A percentile compares a stretch with the other conserved stretches of the same genome.
These are phyloP conservation scores for Tursiops truncatus DNA, from an alignment of 2,113 vertebrate species.

Conservation along the genomic window DNA sequence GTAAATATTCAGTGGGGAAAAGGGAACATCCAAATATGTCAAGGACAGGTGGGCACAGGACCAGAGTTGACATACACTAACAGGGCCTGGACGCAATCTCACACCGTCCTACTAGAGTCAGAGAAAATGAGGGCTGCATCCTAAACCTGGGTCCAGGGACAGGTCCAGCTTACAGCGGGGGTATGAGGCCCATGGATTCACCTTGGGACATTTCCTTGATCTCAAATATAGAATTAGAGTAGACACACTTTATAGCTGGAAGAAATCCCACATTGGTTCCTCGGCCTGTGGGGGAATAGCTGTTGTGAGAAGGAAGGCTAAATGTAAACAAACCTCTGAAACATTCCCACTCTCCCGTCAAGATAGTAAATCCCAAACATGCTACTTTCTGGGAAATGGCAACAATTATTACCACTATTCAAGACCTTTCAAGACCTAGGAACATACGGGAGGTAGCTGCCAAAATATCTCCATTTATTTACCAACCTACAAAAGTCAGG, in stretches of 20 bases:
- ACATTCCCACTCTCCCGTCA: background rate
- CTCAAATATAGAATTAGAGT: background rate
- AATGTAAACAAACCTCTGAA: background rate
- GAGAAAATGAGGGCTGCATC: background rate
- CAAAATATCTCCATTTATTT: background rate
- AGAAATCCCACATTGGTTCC: background rate
- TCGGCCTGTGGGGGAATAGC: background rate
- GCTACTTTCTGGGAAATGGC: background rate
- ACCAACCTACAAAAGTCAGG: background rate
- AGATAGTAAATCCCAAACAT: background rate
- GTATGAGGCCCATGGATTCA: background rate
- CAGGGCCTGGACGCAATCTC: background rate
- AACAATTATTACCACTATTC: background rate
- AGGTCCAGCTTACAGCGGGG: background rate
- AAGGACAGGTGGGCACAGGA: background rate
- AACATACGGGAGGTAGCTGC: background rate
- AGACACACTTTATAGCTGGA: background rate
- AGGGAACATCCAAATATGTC: background rate
- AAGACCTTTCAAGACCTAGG: background rate
- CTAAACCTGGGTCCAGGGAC: background rate
- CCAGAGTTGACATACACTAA: background rate
- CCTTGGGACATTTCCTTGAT: background rate
- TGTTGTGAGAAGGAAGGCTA: background rate
- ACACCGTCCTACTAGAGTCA: background rate
- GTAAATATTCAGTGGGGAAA: background rate